Evolutionary conservation across 1,140 invertebrate species (phyloP), one percentile per base, ranked within the genome.

Genomic region (Penaeus japonicus): DNA sequence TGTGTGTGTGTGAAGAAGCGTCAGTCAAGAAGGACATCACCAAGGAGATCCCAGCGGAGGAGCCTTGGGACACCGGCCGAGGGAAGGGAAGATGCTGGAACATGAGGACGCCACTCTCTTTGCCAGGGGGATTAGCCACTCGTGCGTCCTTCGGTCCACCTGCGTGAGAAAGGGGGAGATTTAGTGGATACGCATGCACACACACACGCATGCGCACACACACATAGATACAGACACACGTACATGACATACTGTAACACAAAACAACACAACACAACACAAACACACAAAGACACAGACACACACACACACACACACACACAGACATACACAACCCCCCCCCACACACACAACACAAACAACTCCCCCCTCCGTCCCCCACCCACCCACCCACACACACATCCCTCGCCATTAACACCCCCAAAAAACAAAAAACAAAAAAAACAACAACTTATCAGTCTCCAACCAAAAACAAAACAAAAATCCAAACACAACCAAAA

Each of bases 41-140:
- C 89, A 91, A 3, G 90, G 90, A 1, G 90, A 91, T 18, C 90
- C 90, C 0, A 91, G 80, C 0, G 90, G 90, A 22, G 90, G 90
- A 5, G 90, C 90, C 15, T 22, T 32, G 15, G 90, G 90, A 62
- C 90, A 91, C 12, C 32, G n/a, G 18, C 65, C 81, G 10, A 65
- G 39, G 0, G 30, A 54, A n/a, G 80, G 89, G 73, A 91, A 91
- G 22, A 91, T 91, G 5, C 32, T 10, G 4, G n/a, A 17, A 59
- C 90, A 91, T 20, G 73, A 27, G 0, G 17, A 24, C 10, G 87
- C 55, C 5, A 91, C 83, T 1, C 30, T 27, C 35, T 39, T 57
- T n/a, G 57, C 32, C 53, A 91, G 85, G 17, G 24, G 22, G 15
- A 59, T 4, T 47, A 89, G 22, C 85, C 84, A 91, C 39, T 87